A percentile compares a stretch with the other conserved stretches of the same genome.
These are phyloP conservation scores for Engraulis encrasicolus DNA, from an alignment of 2,113 vertebrate genomes.

Conservation along the genomic window DNA sequence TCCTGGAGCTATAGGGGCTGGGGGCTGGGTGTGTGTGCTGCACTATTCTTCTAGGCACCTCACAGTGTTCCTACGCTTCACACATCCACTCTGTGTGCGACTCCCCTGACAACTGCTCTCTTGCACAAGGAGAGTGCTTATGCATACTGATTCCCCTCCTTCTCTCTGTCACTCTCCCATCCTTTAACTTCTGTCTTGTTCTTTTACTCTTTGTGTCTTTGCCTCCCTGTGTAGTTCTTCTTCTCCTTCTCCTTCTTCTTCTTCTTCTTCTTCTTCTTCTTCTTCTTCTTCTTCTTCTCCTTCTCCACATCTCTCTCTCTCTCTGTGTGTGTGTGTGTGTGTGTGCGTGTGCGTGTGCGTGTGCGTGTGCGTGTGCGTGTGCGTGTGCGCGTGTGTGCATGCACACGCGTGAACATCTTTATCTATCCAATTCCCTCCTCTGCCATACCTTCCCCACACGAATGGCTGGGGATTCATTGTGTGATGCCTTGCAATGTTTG, in stretches of 20 bases:
- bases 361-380: too few species aligned
- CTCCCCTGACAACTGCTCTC: slow-evolving; percentile 11
- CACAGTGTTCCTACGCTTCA: neutral
- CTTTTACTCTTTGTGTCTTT: neutral
- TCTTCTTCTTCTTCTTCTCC: neutral
- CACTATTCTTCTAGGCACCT: neutral
- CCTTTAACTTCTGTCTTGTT: neutral
- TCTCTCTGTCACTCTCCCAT: neutral
- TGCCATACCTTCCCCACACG: neutral
- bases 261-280: too few species aligned
- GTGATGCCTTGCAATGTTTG: neutral
- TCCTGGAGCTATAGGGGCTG: too few species aligned
- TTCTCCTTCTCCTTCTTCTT: too few species aligned
- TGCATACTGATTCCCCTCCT: slow-evolving; percentile 1
- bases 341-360: too few species aligned
- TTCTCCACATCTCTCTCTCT: too few species aligned
- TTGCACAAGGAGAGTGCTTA: neutral
- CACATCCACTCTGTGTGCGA: neutral
- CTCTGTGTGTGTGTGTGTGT: too few species aligned
- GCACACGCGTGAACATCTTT: too few species aligned
- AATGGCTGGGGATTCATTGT: neutral
- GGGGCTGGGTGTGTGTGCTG: neutral
- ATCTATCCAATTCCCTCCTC: neutral
- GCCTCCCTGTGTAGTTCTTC: neutral
- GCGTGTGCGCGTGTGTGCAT: too few species aligned